Base-by-base conservation (phyloP, 2,797 vertebrate genomes). In the Acropternis orthonyx region DNA sequence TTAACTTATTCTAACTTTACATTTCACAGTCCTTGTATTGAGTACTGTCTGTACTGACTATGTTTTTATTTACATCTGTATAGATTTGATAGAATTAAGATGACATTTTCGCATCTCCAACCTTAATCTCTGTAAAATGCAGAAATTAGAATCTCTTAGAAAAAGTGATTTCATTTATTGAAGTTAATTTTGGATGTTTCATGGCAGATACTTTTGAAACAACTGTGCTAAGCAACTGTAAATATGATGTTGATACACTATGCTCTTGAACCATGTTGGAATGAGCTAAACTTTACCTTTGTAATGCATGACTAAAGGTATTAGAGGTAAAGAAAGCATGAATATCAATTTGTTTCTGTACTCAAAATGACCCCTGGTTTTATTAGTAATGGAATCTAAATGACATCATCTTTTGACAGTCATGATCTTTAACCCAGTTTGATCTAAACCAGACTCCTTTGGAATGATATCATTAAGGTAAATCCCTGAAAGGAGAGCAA, bases 381-480 rank as follows among this genome's bases (percentile, higher is more conserved):
- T 97, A 94, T 97, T 97, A 96, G 97, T 96, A 97, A 97, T 92
- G 96, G 96, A 97, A 97, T 98, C 97, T 97, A 89, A 95, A 79
- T 98, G 98, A 98, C 97, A 98, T 98, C 97, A 98, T 97, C 96
- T 97, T 96, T 91, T 97, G 97, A 98, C 97, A 97, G 96, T 89
- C 97, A 49, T 97, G 98, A 98, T 97, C 98, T 98, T 98, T 98
- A 98, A 98, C 98, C 98, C 73, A 94, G 93, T 97, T 97, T 98
- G 98, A 98, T 98, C 96, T 97, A 98, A 98, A 98, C 96, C 98
- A 98, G 98, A 98, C 97, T 97, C 95, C 95, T 94, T 62, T 81
- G 96, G 97, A 96, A 97, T 98, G 97, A 98, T 97, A 98, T 98
- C 97, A 97, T 97, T 97, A 98, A 96, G 97, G 97, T 96, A 98